Evolutionary conservation across 1,140 invertebrate species (phyloP), one percentile per base, ranked within the genome.

Genomic region (Pachypsylla venusta): DNA sequence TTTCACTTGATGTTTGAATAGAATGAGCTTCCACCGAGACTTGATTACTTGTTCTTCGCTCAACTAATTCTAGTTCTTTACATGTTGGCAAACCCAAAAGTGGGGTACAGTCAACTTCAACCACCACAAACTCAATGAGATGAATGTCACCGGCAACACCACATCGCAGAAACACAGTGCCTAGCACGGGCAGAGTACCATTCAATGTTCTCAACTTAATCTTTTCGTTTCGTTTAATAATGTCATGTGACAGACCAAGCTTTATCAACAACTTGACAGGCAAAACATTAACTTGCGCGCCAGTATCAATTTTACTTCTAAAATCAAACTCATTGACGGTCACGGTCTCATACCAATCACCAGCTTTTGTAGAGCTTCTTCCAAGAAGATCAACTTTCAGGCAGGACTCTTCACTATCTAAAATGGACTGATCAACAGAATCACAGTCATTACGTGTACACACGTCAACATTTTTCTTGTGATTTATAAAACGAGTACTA

Each of bases 61-160:
- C 10, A 30, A 66, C 53, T 19, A 66, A 58, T 22, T 66, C 64
- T 27, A 64, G 62, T 53, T 61, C 55, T 63, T 55, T 22, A 48
- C n/a, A 26, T 13, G 48, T 54, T 26, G 19, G 12, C 12, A 59
- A 54, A 10, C 58, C 58, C 10, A 54, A 13, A 12, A 59, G 12
- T 25, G 58, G 13, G 10, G 25, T 25, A 10, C 28, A 42, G 14
- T 13, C 19, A 22, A 25, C 5, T 10, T 48, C 16, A 39, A 58
- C 40, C 12, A 58, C 39, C 12, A 19, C 14, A 42, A 58, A 58
- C 20, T 42, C 20, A 4, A 25, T 25, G 13, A 22, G 14, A 14
- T 39, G 16, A 14, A 22, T 58, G 19, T 42, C 30, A 56, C 7
- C 20, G 53, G 61, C 12, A 35, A 27, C 25, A 40, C 20, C 1